Base-by-base conservation (phyloP, 1,140 invertebrate genomes). In the Homarus americanus region DNA sequence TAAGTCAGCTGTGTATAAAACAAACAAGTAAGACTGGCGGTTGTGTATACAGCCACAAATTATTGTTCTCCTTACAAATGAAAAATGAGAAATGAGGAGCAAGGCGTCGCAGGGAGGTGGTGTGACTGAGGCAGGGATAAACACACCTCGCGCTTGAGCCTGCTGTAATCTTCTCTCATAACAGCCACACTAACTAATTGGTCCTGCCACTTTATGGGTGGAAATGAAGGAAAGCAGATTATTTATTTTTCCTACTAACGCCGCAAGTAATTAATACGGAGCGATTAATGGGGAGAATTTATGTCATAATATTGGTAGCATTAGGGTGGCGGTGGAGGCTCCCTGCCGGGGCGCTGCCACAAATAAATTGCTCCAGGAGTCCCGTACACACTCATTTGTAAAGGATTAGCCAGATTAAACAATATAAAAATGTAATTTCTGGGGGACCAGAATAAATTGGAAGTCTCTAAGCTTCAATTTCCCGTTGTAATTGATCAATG, bases 341-440 rank as follows among this genome's bases (percentile, higher is more conserved):
- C 28, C 40, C 41, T n/a, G 2, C 32, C 58, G 36, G 75, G 4
- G 17, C 41, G 15, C 41, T n/a, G n/a, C 88, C 69, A 66, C 69
- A 49, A 73, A 83, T 90, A 90, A 75, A 90, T 90, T 75, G 78
- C 58, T 63, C 36, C 49, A 82, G 87, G 80, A 90, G 63, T 73
- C 79, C 66, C 49, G 66, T 83, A 83, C 79, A 41, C 87, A 90
- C 87, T 90, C 87, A 83, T 90, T 90, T 90, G 87, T 90, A 90
- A 83, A 83, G 87, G 87, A 83, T 90, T 90, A 90, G 58, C 36
- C n/a, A 49, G 79, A 76, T 90, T 90, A 83, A 40, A 69, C 79
- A 75, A 90, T 82, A 90, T 90, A 90, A 90, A 90, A 90, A 75
- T 83, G 87, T 90, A 90, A 90, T 90, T 90, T 90, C 87, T 90